phyloP scores from a whole-genome alignment of 2,888 invertebrate species.

The Drosophila suboccidentalis region DNA sequence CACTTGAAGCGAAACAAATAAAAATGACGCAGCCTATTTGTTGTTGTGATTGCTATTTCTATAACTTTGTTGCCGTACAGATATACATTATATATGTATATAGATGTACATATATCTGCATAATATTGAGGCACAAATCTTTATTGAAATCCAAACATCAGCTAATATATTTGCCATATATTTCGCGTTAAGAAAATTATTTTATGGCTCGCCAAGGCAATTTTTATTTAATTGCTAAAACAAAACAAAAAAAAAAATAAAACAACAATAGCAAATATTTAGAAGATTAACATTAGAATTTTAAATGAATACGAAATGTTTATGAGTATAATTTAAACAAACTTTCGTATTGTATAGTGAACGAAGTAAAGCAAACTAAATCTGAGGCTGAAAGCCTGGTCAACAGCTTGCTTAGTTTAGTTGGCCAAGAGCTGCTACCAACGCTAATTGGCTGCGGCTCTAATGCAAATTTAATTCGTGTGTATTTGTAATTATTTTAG shows the following conservation, averaged over 20 bases:
- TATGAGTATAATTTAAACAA: slow-evolving; percentile 38
- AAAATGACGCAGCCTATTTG: slow-evolving; percentile 75
- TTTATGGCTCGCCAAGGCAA: slow-evolving; percentile 56
- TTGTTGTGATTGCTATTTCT: slow-evolving; percentile 26
- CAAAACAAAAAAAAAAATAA: slow-evolving; percentile 16
- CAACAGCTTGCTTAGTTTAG: slow-evolving; percentile 22
- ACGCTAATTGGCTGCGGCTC: slow-evolving; percentile 75
- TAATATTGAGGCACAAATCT: slow-evolving; percentile 56
- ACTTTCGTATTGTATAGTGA: background rate
- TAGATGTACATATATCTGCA: slow-evolving; percentile 15
- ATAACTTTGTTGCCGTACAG: slow-evolving; percentile 50
- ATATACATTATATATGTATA: slow-evolving; percentile 15
- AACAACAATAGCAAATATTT: slow-evolving; percentile 16
- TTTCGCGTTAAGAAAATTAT: slow-evolving; percentile 44
- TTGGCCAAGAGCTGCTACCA: slow-evolving; percentile 35
- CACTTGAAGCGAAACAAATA: slow-evolving; percentile 80
- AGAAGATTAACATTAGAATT: slow-evolving; percentile 6
- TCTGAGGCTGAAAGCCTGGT: slow-evolving; percentile 20
- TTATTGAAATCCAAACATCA: slow-evolving; percentile 68
- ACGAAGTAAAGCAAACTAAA: slow-evolving; percentile 7
- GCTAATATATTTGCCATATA: slow-evolving; percentile 61
- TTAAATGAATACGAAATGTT: slow-evolving; percentile 41
- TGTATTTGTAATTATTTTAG: slow-evolving; percentile 79
- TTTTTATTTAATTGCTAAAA: slow-evolving; percentile 55
- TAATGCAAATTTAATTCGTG: slow-evolving; percentile 80